Conservation (phyloP, 2,888 invertebrate species). For the Hyposoter didymator region DNA sequence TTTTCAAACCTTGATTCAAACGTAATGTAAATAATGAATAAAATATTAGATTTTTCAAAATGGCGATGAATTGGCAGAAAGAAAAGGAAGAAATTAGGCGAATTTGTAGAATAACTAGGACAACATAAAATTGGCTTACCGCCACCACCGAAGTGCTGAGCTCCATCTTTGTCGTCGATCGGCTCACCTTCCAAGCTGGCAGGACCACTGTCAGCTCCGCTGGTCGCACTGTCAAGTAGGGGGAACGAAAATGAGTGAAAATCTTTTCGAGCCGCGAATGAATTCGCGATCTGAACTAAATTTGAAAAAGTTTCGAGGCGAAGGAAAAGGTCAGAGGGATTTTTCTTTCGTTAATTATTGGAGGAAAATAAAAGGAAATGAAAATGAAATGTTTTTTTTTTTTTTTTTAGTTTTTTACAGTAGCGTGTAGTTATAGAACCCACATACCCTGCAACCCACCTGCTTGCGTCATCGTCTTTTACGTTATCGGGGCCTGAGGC, state of each 20-base stretch:
- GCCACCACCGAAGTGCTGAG: slow-evolving; percentile 89
- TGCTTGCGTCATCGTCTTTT: slow-evolving; percentile 94
- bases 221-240: slow-evolving; percentile 90
- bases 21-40: background rate
- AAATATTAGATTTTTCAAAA: background rate
- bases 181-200: slow-evolving; percentile 91
- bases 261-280: slow-evolving; percentile 37
- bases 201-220: slow-evolving; percentile 95
- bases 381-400: slow-evolving; percentile 25
- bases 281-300: slow-evolving; percentile 45
- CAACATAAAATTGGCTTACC: slow-evolving; percentile 73
- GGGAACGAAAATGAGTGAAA: slow-evolving; percentile 36
- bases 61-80: background rate
- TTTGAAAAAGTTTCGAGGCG: background rate
- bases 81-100: background rate
- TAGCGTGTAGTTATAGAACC: slow-evolving; percentile 73
- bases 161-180: slow-evolving; percentile 92
- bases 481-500: slow-evolving; percentile 82
- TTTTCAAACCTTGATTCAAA: background rate
- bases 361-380: slow-evolving; percentile 17
- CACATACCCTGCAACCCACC: slow-evolving; percentile 81
- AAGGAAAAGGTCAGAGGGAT: background rate
- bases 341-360: slow-evolving; percentile 4
- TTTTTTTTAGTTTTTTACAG: slow-evolving; percentile 53
- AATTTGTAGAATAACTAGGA: background rate